A percentile compares a stretch with the other conserved stretches of the same genome.
These are phyloP conservation scores for Keiferia lycopersicella DNA, from an alignment of 2,888 invertebrate genomes.

Conservation along the genomic window DNA sequence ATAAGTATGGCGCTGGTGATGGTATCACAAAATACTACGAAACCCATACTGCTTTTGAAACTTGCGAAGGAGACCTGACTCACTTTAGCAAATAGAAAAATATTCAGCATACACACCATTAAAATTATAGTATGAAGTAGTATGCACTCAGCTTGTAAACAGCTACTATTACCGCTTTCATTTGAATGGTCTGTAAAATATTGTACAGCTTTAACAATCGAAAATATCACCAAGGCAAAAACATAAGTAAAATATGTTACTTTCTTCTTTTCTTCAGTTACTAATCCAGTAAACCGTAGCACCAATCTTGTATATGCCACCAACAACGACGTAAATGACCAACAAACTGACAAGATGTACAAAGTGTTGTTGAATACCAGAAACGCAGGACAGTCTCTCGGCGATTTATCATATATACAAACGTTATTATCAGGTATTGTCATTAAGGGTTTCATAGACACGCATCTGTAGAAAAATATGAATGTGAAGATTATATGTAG, in stretches of 20 bases:
- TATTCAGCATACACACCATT: constrained; percentile 15
- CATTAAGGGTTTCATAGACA: neutral
- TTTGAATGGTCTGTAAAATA: neutral
- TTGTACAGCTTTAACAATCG: neutral
- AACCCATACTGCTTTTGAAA: constrained; percentile 27
- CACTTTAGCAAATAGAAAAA: constrained; percentile 22
- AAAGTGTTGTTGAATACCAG: neutral
- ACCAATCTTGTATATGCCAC: constrained; percentile 22
- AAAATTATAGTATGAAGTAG: neutral
- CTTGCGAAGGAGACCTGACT: neutral
- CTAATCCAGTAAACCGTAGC: constrained; percentile 11
- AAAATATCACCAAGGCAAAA: neutral
- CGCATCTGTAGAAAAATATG: constrained; percentile 3
- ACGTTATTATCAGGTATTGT: no score
- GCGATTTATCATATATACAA: no score
- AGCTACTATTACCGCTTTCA: no score
- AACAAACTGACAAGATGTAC: constrained; percentile 22
- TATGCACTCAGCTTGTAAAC: neutral
- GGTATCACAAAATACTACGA: constrained; percentile 23
- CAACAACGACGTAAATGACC: constrained; percentile 23
- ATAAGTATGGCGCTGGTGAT: constrained; percentile 2
- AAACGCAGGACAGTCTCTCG: neutral
- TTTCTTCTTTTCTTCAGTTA: constrained; percentile 25
- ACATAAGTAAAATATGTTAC: constrained; percentile 17
- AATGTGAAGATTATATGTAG: constrained; percentile 31